Evolutionary conservation across 2,113 vertebrate genomes (phyloP).

Genomic region (Euleptes europaea): DNA sequence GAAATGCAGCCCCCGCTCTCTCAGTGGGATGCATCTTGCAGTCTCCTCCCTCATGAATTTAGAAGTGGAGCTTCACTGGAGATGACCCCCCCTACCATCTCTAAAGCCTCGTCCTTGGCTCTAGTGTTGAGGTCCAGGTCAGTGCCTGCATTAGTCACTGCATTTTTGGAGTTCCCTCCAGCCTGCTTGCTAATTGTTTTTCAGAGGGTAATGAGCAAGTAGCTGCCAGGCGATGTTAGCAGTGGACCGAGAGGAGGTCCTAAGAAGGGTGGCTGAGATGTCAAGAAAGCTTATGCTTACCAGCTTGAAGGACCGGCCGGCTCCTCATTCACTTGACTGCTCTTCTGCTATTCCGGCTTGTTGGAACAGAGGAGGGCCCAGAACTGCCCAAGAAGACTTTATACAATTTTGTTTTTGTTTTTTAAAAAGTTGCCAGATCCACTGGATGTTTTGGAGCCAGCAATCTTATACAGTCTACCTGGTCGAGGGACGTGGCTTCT

Average conservation of each 20-base stretch:
- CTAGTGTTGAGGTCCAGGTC: conserved; percentile 32
- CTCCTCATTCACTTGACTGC: not conserved
- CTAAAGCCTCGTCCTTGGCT: not conserved
- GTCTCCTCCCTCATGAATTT: not conserved
- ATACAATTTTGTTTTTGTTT: not conserved
- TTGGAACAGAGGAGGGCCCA: not conserved
- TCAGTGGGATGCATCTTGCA: too few species aligned
- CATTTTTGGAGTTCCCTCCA: conserved; percentile 22
- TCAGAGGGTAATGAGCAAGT: conserved; percentile 40
- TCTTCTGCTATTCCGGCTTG: not conserved
- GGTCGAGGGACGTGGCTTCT: not conserved
- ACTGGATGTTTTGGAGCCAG: not conserved
- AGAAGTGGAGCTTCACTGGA: not conserved
- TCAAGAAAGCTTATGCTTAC: conserved; percentile 58
- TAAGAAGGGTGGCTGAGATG: conserved; percentile 40
- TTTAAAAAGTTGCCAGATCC: not conserved
- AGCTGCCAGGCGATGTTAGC: conserved; percentile 66
- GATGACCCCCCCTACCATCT: too few species aligned
- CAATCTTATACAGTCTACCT: not conserved
- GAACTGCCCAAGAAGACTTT: not conserved
- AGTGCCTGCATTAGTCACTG: conserved; percentile 24
- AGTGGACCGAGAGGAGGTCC: conserved; percentile 41
- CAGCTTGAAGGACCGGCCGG: conserved; percentile 49
- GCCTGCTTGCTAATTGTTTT: conserved; percentile 56
- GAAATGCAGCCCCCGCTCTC: not conserved